These are phyloP conservation scores for Drosophila hawaiiensis DNA, from an alignment of 2,888 invertebrate genomes.

Conservation along the genomic window DNA sequence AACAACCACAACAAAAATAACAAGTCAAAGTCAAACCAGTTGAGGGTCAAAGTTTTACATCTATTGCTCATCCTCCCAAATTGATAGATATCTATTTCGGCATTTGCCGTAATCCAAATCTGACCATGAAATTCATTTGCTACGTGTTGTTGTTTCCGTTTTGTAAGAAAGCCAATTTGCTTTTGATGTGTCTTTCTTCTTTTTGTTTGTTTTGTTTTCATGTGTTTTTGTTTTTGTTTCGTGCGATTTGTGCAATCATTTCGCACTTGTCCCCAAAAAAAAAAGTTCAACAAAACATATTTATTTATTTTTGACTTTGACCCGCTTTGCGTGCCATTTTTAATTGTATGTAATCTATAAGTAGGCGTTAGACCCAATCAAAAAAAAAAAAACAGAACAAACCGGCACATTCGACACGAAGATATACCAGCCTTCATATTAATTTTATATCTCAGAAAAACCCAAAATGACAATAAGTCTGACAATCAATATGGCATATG, in stretches of 20 bases:
- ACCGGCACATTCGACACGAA: neutral
- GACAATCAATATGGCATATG: neutral
- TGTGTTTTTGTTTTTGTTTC: constrained; percentile 15
- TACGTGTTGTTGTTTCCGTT: constrained; percentile 78
- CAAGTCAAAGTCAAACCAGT: constrained; percentile 53
- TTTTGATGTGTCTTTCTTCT: constrained; percentile 21
- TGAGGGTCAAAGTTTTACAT: constrained; percentile 58
- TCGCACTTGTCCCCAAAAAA: constrained; percentile 49
- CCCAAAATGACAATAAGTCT: neutral
- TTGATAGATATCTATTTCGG: constrained; percentile 45
- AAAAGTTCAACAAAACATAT: constrained; percentile 37
- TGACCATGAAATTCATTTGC: constrained; percentile 76
- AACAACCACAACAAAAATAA: constrained; percentile 5
- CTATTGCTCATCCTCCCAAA: constrained; percentile 53
- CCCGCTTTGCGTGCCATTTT: constrained; percentile 65
- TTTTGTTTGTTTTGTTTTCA: neutral
- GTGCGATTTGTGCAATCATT: constrained; percentile 60
- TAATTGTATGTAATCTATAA: constrained; percentile 48
- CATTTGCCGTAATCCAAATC: constrained; percentile 60
- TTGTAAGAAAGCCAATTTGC: constrained; percentile 76
- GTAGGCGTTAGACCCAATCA: constrained; percentile 37
- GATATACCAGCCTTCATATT: neutral
- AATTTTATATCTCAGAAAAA: neutral
- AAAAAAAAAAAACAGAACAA: neutral
- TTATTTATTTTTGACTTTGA: constrained; percentile 70